Conservation (phyloP, 1,140 invertebrate genomes). For the Chrysoperla carnea region DNA sequence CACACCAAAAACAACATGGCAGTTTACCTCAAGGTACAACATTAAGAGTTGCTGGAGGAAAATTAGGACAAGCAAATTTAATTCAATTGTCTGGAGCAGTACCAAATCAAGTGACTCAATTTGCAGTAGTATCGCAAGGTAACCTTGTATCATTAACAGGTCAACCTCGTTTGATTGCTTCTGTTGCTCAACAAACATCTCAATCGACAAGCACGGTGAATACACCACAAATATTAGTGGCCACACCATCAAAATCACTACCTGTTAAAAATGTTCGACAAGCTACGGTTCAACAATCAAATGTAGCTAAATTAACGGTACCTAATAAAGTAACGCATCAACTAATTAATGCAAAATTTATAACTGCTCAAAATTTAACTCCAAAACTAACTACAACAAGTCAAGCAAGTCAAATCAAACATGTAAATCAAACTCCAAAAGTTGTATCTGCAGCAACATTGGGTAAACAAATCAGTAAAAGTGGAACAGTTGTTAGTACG, state of each 20-base stretch:
- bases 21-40: slow-evolving; percentile 23
- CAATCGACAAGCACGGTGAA: slow-evolving; percentile 4
- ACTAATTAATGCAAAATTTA: slow-evolving; percentile 23
- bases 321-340: slow-evolving; percentile 16
- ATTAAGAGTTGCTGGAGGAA: slow-evolving; percentile 22
- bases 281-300: background rate
- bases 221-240: slow-evolving; percentile 2
- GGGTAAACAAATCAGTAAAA: background rate
- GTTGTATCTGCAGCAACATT: background rate
- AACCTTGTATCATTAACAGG: slow-evolving; percentile 22
- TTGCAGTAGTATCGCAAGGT: slow-evolving; percentile 25
- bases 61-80: slow-evolving; percentile 20
- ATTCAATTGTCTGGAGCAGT: slow-evolving; percentile 19
- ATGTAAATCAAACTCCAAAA: background rate
- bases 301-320: slow-evolving; percentile 14
- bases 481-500: background rate
- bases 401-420: background rate
- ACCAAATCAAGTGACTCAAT: slow-evolving; percentile 18
- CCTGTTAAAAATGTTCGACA: background rate
- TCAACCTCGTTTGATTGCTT: slow-evolving; percentile 7
- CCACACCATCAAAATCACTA: background rate
- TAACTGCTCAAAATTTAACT: slow-evolving; percentile 6
- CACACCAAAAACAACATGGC: slow-evolving; percentile 32
- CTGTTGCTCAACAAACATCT: background rate
- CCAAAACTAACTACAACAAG: background rate